Conservation (phyloP, 2,113 vertebrate species). For the Eurystomus gularis region DNA sequence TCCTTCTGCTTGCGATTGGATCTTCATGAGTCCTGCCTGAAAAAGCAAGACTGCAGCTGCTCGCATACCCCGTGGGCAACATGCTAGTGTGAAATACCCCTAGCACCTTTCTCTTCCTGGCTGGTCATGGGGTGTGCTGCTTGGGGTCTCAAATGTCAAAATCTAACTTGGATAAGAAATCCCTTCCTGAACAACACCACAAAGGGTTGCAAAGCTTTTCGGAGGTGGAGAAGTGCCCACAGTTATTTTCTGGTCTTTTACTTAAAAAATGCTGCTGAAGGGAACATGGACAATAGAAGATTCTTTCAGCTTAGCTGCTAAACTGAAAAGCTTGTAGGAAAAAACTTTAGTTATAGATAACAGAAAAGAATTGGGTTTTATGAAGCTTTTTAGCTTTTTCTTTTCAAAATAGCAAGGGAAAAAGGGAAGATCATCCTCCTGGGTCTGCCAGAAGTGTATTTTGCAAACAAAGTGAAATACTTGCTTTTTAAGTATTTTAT, state of each 20-base stretch:
- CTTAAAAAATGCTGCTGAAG: neutral
- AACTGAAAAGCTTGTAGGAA: neutral
- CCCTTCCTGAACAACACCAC: neutral
- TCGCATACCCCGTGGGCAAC: accelerated
- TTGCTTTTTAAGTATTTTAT: neutral
- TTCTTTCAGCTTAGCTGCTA: neutral
- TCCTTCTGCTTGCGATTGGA: neutral
- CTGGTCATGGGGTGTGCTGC: neutral
- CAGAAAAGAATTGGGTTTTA: neutral
- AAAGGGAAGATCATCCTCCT: neutral
- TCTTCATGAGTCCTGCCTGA: accelerated
- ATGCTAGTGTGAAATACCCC: accelerated
- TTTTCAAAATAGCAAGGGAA: neutral
- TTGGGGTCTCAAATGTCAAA: neutral
- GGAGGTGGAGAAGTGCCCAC: neutral
- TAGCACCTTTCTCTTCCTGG: neutral
- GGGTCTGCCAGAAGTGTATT: neutral
- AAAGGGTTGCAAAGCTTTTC: neutral
- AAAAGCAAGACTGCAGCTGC: accelerated
- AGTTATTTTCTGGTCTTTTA: neutral
- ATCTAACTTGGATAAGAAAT: neutral
- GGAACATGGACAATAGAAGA: neutral
- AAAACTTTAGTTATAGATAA: neutral
- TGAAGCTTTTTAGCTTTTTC: neutral
- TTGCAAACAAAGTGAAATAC: neutral